phyloP scores from a whole-genome alignment of 2,797 vertebrate genomes.

The Argya squamiceps region DNA sequence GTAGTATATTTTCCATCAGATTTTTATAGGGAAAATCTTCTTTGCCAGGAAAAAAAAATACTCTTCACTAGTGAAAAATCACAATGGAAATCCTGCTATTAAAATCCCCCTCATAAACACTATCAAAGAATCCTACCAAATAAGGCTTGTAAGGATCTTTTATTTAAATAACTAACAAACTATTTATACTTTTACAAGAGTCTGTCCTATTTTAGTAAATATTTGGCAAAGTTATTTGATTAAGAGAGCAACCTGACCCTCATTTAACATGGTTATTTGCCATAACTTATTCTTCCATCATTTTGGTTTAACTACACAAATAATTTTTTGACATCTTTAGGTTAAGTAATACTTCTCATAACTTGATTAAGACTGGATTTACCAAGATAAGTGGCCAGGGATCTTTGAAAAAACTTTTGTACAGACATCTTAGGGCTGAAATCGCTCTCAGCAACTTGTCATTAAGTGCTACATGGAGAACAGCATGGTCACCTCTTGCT shows the following conservation, averaged over 20 bases:
- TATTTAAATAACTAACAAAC: constrained; percentile 83
- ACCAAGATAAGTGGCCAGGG: not conserved
- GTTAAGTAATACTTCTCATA: constrained; percentile 13
- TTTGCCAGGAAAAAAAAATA: constrained; percentile 17
- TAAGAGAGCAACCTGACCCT: constrained; percentile 78
- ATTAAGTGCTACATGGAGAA: not conserved
- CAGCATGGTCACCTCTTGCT: not conserved
- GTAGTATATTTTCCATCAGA: constrained; percentile 40
- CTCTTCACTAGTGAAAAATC: constrained; percentile 60
- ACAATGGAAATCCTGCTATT: constrained; percentile 76
- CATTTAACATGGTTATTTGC: constrained; percentile 68
- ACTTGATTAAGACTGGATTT: constrained; percentile 29
- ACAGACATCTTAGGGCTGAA: not conserved
- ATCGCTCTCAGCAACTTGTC: not conserved
- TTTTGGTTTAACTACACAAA: constrained; percentile 67
- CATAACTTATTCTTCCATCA: constrained; percentile 66
- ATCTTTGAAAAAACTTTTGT: not conserved
- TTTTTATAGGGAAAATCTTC: constrained; percentile 58
- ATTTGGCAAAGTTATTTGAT: constrained; percentile 80
- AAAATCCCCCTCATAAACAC: constrained; percentile 58
- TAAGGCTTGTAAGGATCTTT: constrained; percentile 75
- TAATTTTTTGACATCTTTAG: constrained; percentile 11
- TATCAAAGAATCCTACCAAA: constrained; percentile 80
- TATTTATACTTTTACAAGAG: constrained; percentile 83
- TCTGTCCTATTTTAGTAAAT: constrained; percentile 82